These are phyloP conservation scores for Ophiothrix spiculata DNA, from an alignment of 35 echinoderm and acorn worm species.

Conservation along the genomic window DNA sequence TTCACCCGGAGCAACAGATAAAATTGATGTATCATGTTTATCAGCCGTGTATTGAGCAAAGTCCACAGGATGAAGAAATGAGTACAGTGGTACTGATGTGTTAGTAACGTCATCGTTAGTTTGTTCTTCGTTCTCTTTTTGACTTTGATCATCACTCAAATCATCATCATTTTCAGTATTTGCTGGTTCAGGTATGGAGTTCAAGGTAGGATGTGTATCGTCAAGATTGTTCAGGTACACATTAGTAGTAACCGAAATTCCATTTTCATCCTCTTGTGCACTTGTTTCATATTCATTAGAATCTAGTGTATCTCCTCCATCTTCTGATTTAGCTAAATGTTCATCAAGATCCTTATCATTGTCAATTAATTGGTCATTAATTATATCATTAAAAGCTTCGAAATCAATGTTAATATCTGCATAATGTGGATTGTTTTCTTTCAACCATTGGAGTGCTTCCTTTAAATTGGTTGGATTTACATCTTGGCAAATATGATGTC, in stretches of 20 bases:
- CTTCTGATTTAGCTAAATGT: too few relatives aligned
- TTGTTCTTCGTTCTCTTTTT: too few relatives aligned
- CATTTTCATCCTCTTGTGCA: too few relatives aligned
- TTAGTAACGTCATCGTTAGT: background rate
- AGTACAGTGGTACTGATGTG: background rate
- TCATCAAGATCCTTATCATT: too few relatives aligned
- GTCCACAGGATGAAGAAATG: background rate
- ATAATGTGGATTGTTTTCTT: constrained; percentile 4
- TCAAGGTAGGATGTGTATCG: too few relatives aligned
- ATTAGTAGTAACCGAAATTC: too few relatives aligned
- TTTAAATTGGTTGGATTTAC: background rate
- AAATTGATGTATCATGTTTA: background rate
- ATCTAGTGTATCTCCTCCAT: too few relatives aligned
- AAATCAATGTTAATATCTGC: background rate
- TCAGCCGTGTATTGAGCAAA: background rate
- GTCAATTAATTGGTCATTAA: background rate
- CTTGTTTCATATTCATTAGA: too few relatives aligned
- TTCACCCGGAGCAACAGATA: background rate
- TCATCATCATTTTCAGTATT: too few relatives aligned
- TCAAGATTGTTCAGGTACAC: too few relatives aligned
- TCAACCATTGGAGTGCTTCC: background rate
- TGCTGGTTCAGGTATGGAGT: too few relatives aligned
- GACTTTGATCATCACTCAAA: too few relatives aligned
- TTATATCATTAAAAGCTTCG: background rate
- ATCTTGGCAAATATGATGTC: constrained; percentile 51